These are phyloP conservation scores for Cataglyphis albicans DNA, from an alignment of 2,888 invertebrate genomes.

Conservation along the genomic window DNA sequence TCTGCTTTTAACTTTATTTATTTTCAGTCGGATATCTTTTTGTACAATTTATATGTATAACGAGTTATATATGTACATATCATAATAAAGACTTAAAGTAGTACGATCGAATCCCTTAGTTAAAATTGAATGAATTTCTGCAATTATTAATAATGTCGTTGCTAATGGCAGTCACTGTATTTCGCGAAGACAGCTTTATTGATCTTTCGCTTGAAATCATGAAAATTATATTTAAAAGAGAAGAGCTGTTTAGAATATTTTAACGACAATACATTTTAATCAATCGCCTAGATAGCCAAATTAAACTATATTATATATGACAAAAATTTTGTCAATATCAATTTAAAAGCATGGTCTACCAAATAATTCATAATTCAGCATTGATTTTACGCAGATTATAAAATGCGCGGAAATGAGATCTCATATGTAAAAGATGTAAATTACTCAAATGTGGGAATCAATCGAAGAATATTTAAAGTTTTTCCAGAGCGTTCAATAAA, in stretches of 20 bases:
- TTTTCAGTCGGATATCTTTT: slow-evolving; percentile 26
- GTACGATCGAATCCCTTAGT: background rate
- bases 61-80: slow-evolving; percentile 42
- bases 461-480: background rate
- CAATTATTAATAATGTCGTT: slow-evolving; percentile 24
- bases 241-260: slow-evolving; percentile 19
- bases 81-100: slow-evolving; percentile 28
- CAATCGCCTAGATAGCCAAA: slow-evolving; percentile 24
- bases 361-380: slow-evolving; percentile 29
- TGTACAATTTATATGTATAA: slow-evolving; percentile 45
- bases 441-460: background rate
- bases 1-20: slow-evolving; percentile 29
- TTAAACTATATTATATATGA: slow-evolving; percentile 12
- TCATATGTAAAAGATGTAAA: background rate
- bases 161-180: background rate
- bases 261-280: slow-evolving; percentile 11
- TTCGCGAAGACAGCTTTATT: slow-evolving; percentile 5
- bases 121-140: slow-evolving; percentile 1
- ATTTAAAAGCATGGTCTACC: slow-evolving; percentile 1
- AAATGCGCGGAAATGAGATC: slow-evolving; percentile 15
- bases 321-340: slow-evolving; percentile 22
- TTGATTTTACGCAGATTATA: slow-evolving; percentile 12
- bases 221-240: slow-evolving; percentile 2
- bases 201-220: slow-evolving; percentile 35
- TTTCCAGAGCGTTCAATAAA: background rate